Evolutionary conservation across 2,888 invertebrate species (phyloP), one percentile per base, ranked within the genome.

Genomic region (Clusia tigrina): DNA sequence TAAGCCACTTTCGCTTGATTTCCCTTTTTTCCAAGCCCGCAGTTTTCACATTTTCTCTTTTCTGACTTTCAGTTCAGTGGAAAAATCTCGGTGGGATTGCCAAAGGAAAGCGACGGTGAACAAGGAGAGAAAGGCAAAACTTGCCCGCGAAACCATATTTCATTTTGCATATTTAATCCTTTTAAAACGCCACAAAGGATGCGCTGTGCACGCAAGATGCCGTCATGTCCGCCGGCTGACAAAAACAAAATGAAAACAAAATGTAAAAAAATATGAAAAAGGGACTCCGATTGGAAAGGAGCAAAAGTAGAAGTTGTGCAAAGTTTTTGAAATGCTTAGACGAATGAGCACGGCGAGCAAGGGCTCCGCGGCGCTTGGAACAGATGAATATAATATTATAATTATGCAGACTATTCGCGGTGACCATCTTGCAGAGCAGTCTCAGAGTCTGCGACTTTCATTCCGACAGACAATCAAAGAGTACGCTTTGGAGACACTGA

Each of bases 301-400:
- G 62, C 42, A 56, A 56, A 65, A 62, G 52, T 22, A 46, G 46
- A 57, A 57, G 32, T 42, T 42, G 9, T 42, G 53, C 37, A 51
- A 26, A 55, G 59, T 62, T 64, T 58, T 54, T 59, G 52, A 53
- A 64, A 54, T 51, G 18, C 42, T 42, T 42, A 10, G 3, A 42
- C n/a, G 6, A 10, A 10, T 42, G 42, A 9, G 22, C 22, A 48
- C 18, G 6, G 18, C 3, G 5, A 9, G 32, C 12, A 12, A 32
- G 12, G 12, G 12, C 32, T 32, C 32, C 32, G 12, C 32, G 12
- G 20, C 58, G 64, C 66, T 46, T 65, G 68, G 68, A 66, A 63
- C 71, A 71, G 67, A 68, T 71, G 71, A 69, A 71, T 71, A 69
- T 63, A 68, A 69, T 69, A 69, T 71, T 67, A 68, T 71, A 71